Evolutionary conservation across 1,140 invertebrate species (phyloP), one percentile per base, ranked within the genome.

Genomic region (Metaphire vulgaris): DNA sequence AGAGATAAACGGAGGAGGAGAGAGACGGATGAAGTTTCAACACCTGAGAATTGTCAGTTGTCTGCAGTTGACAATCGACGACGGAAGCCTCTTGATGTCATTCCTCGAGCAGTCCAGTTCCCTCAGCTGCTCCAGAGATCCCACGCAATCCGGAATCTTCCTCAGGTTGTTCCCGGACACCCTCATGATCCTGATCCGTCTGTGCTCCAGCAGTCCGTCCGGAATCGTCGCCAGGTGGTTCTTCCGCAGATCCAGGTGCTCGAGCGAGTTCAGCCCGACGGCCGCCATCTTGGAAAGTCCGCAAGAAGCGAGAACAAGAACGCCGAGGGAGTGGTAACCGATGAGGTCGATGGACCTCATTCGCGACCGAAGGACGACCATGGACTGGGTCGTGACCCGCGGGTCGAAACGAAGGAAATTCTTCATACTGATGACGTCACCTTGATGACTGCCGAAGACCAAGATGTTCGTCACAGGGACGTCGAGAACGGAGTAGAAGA

Each of bases 401-500:
- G 26, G 28, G 26, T 71, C 68, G 69, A 33, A 76, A 15, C 69
- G 32, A 30, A 71, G 75, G 75, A 76, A 76, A 41, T 76, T 76
- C 69, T 33, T 76, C 75, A 76, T 76, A 33, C 71, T 76, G 2
- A 76, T 21, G n/a, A 71, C 75, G 29, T 69, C 75, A 1, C 15
- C n/a, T 2, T 32, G 28, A 41, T 76, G 70, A 1, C 71, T n/a
- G 69, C 71, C 56, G 69, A 76, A 76, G 21, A 33, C 33, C 32
- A 76, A 76, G 21, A 33, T 41, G 28, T 70, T 67, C 12, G 31
- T 21, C 26, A 76, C 75, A 16, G 68, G 68, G 2, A 76, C 75
- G 41, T 76, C 75, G 6, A 76, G 26, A 1, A 76, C 32, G 15
- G 75, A 76, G 41, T 76, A 76, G 16, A 76, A 69, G 30, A 76